Conservation (phyloP, 1,140 invertebrate species). For the Pseudachorutes palmiensis region DNA sequence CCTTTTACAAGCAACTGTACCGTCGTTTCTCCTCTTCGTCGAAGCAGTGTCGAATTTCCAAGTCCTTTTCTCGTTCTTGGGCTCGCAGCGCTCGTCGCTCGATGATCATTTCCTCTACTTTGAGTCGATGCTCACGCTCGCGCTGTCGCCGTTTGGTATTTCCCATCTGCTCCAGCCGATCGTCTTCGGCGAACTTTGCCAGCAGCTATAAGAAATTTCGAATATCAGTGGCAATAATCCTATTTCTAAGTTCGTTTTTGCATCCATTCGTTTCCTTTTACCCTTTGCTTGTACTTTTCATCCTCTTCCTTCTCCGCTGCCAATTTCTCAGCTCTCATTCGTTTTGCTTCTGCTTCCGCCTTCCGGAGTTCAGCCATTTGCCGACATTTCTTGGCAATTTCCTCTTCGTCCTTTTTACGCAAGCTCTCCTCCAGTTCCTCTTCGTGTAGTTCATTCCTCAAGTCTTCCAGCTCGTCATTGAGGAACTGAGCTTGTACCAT, state of each 20-base stretch:
- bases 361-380: slow-evolving; percentile 26
- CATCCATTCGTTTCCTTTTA: too few species aligned
- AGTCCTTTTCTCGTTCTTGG: slow-evolving; percentile 30
- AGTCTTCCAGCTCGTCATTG: slow-evolving; percentile 33
- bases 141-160: slow-evolving; percentile 27
- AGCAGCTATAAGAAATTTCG: slow-evolving; percentile 27
- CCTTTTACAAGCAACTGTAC: slow-evolving; percentile 11
- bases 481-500: slow-evolving; percentile 32
- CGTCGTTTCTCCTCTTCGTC: slow-evolving; percentile 25
- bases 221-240: too few species aligned
- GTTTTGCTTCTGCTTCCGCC: slow-evolving; percentile 31
- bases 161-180: slow-evolving; percentile 32
- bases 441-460: slow-evolving; percentile 32
- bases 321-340: slow-evolving; percentile 25
- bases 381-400: slow-evolving; percentile 12
- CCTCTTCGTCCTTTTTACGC: slow-evolving; percentile 27
- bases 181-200: slow-evolving; percentile 37
- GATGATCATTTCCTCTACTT: slow-evolving; percentile 36
- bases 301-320: slow-evolving; percentile 30
- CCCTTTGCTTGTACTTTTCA: slow-evolving; percentile 29
- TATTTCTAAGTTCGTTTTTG: too few species aligned
- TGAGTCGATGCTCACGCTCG: slow-evolving; percentile 31
- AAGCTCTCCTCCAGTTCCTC: slow-evolving; percentile 32
- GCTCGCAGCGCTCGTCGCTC: slow-evolving; percentile 31
- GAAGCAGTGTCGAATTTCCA: slow-evolving; percentile 24